Percentiles rank a stretch among this genome's conserved stretches.
phyloP scores from a whole-genome alignment of 2,888 invertebrate species.

The Platypus cylindrus region DNA sequence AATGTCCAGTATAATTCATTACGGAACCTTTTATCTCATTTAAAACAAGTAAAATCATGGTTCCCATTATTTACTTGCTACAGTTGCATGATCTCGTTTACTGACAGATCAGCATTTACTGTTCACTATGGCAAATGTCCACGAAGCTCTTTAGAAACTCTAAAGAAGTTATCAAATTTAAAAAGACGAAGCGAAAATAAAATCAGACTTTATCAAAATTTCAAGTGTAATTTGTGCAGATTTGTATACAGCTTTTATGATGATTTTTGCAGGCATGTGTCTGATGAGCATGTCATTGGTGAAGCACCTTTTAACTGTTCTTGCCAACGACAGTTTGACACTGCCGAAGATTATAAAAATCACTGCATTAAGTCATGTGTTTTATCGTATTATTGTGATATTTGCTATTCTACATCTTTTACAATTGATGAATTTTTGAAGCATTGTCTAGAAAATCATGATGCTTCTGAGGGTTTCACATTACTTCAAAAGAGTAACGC shows the following conservation, averaged over 20 bases:
- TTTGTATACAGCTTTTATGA: slow-evolving; percentile 30
- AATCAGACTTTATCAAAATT: slow-evolving; percentile 31
- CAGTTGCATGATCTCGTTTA: slow-evolving; percentile 47
- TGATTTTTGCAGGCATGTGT: slow-evolving; percentile 30
- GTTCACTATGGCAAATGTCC: slow-evolving; percentile 26
- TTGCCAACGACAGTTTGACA: slow-evolving; percentile 26
- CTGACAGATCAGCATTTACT: slow-evolving; percentile 29
- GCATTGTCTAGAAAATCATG: slow-evolving; percentile 28
- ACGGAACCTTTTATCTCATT: slow-evolving; percentile 29
- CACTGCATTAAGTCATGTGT: slow-evolving; percentile 30
- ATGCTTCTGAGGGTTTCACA: slow-evolving; percentile 27
- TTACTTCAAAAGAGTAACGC: slow-evolving; percentile 26
- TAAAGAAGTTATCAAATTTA: slow-evolving; percentile 26
- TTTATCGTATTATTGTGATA: slow-evolving; percentile 31
- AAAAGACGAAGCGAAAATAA: slow-evolving; percentile 27
- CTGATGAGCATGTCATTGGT: slow-evolving; percentile 25
- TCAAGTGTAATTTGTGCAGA: slow-evolving; percentile 29
- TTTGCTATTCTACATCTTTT: slow-evolving; percentile 28
- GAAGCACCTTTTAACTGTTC: slow-evolving; percentile 22
- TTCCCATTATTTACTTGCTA: slow-evolving; percentile 51
- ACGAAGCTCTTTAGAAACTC: slow-evolving; percentile 23
- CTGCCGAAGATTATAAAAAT: slow-evolving; percentile 28
- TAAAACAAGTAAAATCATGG: slow-evolving; percentile 29
- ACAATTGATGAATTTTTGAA: slow-evolving; percentile 28
- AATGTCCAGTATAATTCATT: slow-evolving; percentile 25